Percentiles rank a stretch among this genome's conserved stretches.
Conservation (phyloP, 2,888 invertebrate species). For the Apotomis betuletana region DNA sequence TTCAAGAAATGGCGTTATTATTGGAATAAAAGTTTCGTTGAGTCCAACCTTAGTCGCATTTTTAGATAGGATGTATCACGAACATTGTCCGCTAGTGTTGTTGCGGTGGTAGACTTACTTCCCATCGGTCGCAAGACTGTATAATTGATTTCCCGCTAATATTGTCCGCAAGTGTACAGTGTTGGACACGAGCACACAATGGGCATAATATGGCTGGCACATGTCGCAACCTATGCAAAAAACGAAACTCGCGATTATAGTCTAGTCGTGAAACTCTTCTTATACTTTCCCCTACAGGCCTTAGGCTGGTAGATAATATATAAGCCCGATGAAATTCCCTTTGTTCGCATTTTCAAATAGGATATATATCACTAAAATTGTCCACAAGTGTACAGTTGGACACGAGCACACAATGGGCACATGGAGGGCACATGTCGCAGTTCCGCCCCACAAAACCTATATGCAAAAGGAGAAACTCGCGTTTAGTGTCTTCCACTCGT, state of each 20-base stretch:
- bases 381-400: conserved; percentile 33
- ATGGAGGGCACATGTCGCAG: conserved; percentile 47
- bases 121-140: too few relatives aligned
- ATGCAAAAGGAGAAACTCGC: conserved; percentile 44
- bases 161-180: conserved; percentile 30
- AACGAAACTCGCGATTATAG: conserved; percentile 40
- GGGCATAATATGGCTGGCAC: conserved; percentile 46
- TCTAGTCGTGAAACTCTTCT: conserved; percentile 34
- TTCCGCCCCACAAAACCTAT: conserved; percentile 50
- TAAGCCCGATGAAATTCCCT: too few relatives aligned
- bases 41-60: too few relatives aligned
- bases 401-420: conserved; percentile 51
- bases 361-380: background rate
- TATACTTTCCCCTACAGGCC: background rate
- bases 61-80: too few relatives aligned
- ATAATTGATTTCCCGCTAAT: background rate
- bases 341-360: too few relatives aligned
- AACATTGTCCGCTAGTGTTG: too few relatives aligned
- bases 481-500: conserved; percentile 35
- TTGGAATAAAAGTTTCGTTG: too few relatives aligned
- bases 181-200: conserved; percentile 49
- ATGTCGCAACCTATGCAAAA: conserved; percentile 48
- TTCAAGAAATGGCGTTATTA: too few relatives aligned
- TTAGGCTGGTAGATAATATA: too few relatives aligned
- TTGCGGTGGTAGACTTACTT: too few relatives aligned